Evolutionary conservation across 2,797 vertebrate genomes (phyloP).

Genomic region (Oreochromis grahami): DNA sequence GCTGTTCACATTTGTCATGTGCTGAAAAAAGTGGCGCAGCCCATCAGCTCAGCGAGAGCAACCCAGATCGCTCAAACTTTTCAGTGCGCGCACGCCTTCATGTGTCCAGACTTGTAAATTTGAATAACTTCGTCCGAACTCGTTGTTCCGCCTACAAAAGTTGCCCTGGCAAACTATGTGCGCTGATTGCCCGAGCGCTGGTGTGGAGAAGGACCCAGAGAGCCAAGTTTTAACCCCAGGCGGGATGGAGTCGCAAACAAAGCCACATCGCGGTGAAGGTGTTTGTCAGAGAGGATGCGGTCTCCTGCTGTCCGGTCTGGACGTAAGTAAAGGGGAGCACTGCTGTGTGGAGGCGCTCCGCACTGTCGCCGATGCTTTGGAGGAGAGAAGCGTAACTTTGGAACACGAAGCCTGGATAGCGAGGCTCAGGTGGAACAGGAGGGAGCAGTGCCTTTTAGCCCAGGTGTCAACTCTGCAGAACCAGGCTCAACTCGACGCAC

Average conservation of each 20-base stretch:
- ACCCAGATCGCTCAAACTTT: slow-evolving; percentile 24
- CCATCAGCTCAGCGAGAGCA: slow-evolving; percentile 2
- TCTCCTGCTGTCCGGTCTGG: slow-evolving; percentile 17
- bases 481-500: slow-evolving; percentile 67
- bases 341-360: slow-evolving; percentile 64
- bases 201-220: neutral
- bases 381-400: slow-evolving; percentile 23
- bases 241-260: slow-evolving; percentile 37
- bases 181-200: slow-evolving; percentile 34
- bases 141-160: neutral
- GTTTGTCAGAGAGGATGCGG: slow-evolving; percentile 65
- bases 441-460: slow-evolving; percentile 66
- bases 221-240: neutral
- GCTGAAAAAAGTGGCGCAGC: slow-evolving; percentile 4
- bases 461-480: slow-evolving; percentile 71
- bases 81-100: neutral
- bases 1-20: neutral
- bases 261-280: neutral
- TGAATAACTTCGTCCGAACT: neutral
- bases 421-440: slow-evolving; percentile 60
- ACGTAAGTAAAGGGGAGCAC: slow-evolving; percentile 7
- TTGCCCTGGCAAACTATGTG: slow-evolving; percentile 29
- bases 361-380: slow-evolving; percentile 36
- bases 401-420: slow-evolving; percentile 55
- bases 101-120: slow-evolving; percentile 14